Evolutionary conservation across 92 coral and sea anemone genomes (phyloP), one percentile per base, ranked within the genome.

Genomic region (Phenganax subtilis): DNA sequence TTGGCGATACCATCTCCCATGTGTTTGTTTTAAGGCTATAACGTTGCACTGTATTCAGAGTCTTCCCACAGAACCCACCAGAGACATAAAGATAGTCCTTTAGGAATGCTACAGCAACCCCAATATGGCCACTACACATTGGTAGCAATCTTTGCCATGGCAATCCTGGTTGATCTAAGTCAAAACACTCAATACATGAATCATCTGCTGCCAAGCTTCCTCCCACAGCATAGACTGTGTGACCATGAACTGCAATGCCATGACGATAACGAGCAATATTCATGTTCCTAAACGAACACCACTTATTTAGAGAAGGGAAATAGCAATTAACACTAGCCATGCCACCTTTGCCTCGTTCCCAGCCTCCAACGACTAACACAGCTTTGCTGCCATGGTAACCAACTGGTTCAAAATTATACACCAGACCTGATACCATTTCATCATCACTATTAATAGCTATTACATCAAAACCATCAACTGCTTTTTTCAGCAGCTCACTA

Each of bases 221-320:
- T 67, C 97, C 97, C 9, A 92, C 79, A 44, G 86, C 89, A 71
- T 85, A 92, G 73, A 92, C 54, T 17, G 62, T 76, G 14, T 71
- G 71, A 28, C 86, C 84, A 71, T 72, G 79, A 3, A 75, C 86
- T 10, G 87, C 89, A 65, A 87, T 82, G 12, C 97, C 97, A 64
- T 92, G 93, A 88, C 97, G 90, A 81, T 92, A 90, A 52, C 92
- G 90, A 69, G 87, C 85, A 47, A 56, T 54, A n/a, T 89, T 66
- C 89, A 92, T 88, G 16, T 87, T 81, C 67, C 72, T 52, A 82
- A 92, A 71, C 75, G 85, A 87, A 71, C 87, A 90, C 97, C 97
- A 92, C 44, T 55, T 87, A 76, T 87, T 64, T 16, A 63, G 80
- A 56, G 82, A 86, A 8, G 97, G 97, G 0, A 90, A 88, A 56